These are phyloP conservation scores for Fregetta grallaria DNA, from an alignment of 2,113 vertebrate genomes.

Conservation along the genomic window DNA sequence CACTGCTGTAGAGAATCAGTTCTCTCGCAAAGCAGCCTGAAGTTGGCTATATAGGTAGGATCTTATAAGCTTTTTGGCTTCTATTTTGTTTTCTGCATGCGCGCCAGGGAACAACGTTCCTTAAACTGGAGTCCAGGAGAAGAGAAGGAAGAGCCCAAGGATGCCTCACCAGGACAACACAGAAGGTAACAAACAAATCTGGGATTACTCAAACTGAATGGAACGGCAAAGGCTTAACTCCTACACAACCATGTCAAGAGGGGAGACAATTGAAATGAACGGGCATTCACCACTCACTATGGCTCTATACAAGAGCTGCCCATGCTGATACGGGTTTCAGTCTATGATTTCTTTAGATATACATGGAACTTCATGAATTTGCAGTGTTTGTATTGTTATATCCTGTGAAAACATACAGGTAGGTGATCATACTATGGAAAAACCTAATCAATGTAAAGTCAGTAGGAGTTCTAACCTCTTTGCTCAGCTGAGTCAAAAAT, in stretches of 20 bases:
- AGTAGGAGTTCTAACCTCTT: neutral
- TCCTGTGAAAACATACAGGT: neutral
- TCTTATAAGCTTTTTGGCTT: neutral
- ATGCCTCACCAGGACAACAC: neutral
- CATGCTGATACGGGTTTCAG: neutral
- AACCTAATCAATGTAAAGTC: neutral
- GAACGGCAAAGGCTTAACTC: neutral
- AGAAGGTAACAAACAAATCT: neutral
- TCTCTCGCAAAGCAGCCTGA: neutral
- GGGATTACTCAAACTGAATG: neutral
- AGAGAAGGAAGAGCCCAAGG: neutral
- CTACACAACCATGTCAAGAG: neutral
- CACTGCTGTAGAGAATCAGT: neutral
- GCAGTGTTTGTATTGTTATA: neutral
- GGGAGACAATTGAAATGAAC: neutral
- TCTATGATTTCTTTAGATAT: neutral
- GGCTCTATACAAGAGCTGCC: neutral
- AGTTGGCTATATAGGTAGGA: neutral
- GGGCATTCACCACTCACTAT: too few species aligned
- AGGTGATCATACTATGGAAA: neutral
- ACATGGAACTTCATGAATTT: neutral
- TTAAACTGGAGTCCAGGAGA: neutral
- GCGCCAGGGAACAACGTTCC: neutral
- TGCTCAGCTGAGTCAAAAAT: slow-evolving; percentile 18
- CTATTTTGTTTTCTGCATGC: neutral